These are phyloP conservation scores for Drosophila paracracens DNA, from an alignment of 2,888 invertebrate species.

Conservation along the genomic window DNA sequence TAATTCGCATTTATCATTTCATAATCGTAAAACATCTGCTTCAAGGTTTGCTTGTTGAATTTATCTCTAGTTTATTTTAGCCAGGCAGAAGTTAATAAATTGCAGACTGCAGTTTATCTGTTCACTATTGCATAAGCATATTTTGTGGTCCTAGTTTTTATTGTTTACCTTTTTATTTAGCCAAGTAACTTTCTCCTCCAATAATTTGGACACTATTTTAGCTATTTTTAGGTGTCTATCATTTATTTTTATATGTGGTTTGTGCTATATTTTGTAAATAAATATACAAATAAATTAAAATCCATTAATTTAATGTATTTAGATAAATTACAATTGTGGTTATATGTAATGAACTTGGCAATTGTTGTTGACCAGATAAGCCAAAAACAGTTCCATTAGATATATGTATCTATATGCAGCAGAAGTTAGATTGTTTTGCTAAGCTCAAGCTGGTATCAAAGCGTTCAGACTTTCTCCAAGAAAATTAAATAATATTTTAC, in stretches of 20 bases:
- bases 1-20: slow-evolving; percentile 53
- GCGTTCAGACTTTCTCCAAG: slow-evolving; percentile 39
- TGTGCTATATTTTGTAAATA: not conserved
- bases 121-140: not conserved
- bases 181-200: not conserved
- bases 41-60: slow-evolving; percentile 18
- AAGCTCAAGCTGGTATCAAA: slow-evolving; percentile 45
- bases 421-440: slow-evolving; percentile 2
- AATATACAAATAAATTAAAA: not conserved
- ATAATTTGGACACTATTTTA: not conserved
- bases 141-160: not conserved
- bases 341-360: not conserved
- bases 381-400: not conserved
- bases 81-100: slow-evolving; percentile 11
- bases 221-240: not conserved
- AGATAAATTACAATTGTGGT: not conserved
- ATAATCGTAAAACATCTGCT: slow-evolving; percentile 33
- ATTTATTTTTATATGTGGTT: not conserved
- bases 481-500: slow-evolving; percentile 41
- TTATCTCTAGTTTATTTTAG: slow-evolving; percentile 7
- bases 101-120: slow-evolving; percentile 20
- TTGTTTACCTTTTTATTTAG: not conserved
- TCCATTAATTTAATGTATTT: not conserved
- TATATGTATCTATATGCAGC: not conserved
- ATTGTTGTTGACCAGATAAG: not conserved